phyloP scores from a whole-genome alignment of 2,888 invertebrate species.

The Hartigia nigra region DNA sequence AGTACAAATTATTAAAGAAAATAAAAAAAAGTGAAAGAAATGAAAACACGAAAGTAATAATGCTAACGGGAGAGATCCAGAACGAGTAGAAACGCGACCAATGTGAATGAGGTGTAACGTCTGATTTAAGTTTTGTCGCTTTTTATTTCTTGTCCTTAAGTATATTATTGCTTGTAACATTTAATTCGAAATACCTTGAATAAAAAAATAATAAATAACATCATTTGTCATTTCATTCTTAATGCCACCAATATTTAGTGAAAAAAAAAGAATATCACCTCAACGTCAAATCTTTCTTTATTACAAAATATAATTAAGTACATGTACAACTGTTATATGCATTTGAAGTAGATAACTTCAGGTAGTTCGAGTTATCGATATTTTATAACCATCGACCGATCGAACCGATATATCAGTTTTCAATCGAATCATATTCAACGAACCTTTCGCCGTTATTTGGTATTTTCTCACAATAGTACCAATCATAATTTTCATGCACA shows the following conservation, averaged over 20 bases:
- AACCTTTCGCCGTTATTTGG: conserved; percentile 2
- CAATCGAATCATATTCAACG: conserved; percentile 9
- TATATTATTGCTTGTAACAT: conserved; percentile 57
- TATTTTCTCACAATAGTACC: conserved; percentile 38
- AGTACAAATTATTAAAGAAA: conserved; percentile 55
- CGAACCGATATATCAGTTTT: conserved; percentile 18
- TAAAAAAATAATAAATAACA: conserved; percentile 55
- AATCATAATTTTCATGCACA: conserved; percentile 39
- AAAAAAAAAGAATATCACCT: too few relatives aligned
- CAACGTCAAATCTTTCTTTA: not conserved
- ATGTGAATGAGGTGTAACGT: conserved; percentile 55
- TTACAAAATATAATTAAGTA: not conserved
- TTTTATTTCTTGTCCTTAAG: conserved; percentile 54
- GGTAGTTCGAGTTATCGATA: conserved; percentile 12
- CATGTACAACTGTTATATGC: not conserved
- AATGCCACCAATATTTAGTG: not conserved
- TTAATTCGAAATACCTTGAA: conserved; percentile 54
- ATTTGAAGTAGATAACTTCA: not conserved
- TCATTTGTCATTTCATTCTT: conserved; percentile 24
- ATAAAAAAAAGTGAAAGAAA: conserved; percentile 32
- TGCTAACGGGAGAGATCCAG: not conserved
- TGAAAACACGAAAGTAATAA: not conserved
- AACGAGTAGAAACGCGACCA: conserved; percentile 27
- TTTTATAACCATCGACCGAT: conserved; percentile 14
- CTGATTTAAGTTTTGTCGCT: conserved; percentile 54